Percentiles rank a stretch among this genome's conserved stretches.
Conservation (phyloP, 2,113 vertebrate species). For the Arizona elegans region DNA sequence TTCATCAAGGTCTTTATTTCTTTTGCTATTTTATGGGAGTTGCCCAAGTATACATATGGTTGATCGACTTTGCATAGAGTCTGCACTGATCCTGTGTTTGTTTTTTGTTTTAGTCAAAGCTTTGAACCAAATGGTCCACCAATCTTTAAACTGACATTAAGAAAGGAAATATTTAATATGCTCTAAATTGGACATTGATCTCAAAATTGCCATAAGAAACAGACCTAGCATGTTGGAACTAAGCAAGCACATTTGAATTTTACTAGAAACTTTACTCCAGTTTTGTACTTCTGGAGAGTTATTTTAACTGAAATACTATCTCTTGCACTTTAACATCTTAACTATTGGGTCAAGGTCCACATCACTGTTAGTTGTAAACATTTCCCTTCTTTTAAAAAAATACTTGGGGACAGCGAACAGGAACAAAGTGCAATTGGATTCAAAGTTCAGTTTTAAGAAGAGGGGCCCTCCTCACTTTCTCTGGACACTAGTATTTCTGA, state of each 20-base stretch:
- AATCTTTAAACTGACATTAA: background rate
- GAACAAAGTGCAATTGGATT: background rate
- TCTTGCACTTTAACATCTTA: background rate
- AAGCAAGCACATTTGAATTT: slow-evolving; percentile 12
- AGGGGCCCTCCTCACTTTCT: background rate
- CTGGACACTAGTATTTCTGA: background rate
- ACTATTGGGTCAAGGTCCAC: background rate
- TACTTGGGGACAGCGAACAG: background rate
- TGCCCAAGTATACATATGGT: background rate
- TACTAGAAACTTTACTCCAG: slow-evolving; percentile 12
- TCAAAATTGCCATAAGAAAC: background rate
- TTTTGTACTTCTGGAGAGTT: background rate
- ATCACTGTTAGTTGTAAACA: too few relatives aligned
- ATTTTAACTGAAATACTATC: background rate
- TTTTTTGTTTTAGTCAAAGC: background rate
- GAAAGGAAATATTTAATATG: background rate
- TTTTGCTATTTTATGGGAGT: background rate
- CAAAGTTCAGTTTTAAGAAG: background rate
- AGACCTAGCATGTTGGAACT: background rate
- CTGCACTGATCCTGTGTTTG: background rate
- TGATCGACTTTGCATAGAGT: background rate
- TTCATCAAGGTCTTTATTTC: background rate
- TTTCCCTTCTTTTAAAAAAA: background rate
- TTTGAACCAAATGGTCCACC: slow-evolving; percentile 19
- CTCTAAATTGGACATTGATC: slow-evolving; percentile 11